phyloP scores from a whole-genome alignment of 2,113 vertebrate species.

The Cheirogaleus medius region DNA sequence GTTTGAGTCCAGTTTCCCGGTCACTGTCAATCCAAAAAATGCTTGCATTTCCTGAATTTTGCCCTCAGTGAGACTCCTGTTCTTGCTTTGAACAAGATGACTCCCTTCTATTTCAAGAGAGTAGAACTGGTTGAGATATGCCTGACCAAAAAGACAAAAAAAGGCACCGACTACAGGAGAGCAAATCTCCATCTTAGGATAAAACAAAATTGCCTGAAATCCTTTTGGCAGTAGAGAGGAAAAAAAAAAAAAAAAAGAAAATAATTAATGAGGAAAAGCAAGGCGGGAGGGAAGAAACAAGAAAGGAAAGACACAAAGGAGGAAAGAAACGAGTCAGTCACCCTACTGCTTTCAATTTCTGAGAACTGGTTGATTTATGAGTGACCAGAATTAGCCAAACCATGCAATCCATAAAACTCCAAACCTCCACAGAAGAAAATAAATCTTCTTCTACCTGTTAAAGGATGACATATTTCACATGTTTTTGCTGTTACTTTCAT shows the following conservation, averaged over 20 bases:
- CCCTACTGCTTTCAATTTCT: not conserved
- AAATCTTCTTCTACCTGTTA: not conserved
- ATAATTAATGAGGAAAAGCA: not conserved
- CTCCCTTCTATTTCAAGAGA: constrained; percentile 73
- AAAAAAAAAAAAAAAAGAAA: not conserved
- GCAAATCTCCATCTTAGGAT: not conserved
- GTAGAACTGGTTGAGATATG: constrained; percentile 85
- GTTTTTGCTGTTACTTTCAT: not conserved
- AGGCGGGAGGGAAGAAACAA: not conserved
- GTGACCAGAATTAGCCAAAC: not conserved
- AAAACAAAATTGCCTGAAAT: not conserved
- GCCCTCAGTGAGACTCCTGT: constrained; percentile 42
- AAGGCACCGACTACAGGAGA: not conserved
- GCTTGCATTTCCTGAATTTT: constrained; percentile 87
- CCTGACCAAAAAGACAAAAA: constrained; percentile 70
- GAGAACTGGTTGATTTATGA: not conserved
- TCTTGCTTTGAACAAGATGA: constrained; percentile 77
- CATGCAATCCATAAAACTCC: not conserved
- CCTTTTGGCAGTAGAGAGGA: not conserved
- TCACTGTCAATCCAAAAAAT: constrained; percentile 85
- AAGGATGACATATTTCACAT: not conserved
- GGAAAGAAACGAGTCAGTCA: not conserved
- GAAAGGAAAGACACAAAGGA: not conserved
- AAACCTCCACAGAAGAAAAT: not conserved
- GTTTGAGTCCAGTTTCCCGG: constrained; percentile 80